A percentile compares a stretch with the other conserved stretches of the same genome.
phyloP scores from a whole-genome alignment of 2,797 vertebrate species.

The Enteromius viviparus region DNA sequence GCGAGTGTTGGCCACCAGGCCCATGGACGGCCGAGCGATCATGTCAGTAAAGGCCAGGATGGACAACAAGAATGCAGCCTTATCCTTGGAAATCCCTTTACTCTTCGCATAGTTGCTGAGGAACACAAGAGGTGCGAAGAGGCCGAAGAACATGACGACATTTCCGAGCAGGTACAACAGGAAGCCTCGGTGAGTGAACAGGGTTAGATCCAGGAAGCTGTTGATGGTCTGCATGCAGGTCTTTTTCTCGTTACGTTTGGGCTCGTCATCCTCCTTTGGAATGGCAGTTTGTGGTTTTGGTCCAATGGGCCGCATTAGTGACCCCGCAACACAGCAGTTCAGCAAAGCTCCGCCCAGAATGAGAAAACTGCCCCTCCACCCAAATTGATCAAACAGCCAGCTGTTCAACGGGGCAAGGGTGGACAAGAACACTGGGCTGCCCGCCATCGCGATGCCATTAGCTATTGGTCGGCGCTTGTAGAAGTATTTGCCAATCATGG shows the following conservation, averaged over 20 bases:
- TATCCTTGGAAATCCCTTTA: conserved; percentile 85
- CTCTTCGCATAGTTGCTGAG: conserved; percentile 94
- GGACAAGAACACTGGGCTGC: conserved; percentile 94
- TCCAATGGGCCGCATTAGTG: conserved; percentile 93
- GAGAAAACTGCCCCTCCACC: conserved; percentile 96
- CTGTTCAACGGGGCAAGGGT: conserved; percentile 92
- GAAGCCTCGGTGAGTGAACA: conserved; percentile 94
- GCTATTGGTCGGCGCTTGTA: conserved; percentile 90
- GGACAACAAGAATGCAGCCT: conserved; percentile 91
- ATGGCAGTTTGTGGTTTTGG: conserved; percentile 71
- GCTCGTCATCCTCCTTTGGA: conserved; percentile 25
- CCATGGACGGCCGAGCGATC: conserved; percentile 96
- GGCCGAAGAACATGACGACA: conserved; percentile 93
- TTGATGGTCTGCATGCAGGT: conserved; percentile 85
- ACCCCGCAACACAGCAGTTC: conserved; percentile 95
- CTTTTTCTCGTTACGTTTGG: conserved; percentile 66
- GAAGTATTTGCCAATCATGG: conserved; percentile 99
- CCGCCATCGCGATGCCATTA: conserved; percentile 95
- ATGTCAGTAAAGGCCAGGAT: conserved; percentile 96
- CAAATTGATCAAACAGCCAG: conserved; percentile 87
- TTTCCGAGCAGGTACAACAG: conserved; percentile 94
- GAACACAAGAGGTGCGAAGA: conserved; percentile 94
- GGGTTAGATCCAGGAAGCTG: conserved; percentile 89
- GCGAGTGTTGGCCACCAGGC: conserved; percentile 91
- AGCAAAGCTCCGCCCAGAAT: conserved; percentile 91